Conservation (phyloP, 1,140 invertebrate genomes). For the Spodoptera litura region DNA sequence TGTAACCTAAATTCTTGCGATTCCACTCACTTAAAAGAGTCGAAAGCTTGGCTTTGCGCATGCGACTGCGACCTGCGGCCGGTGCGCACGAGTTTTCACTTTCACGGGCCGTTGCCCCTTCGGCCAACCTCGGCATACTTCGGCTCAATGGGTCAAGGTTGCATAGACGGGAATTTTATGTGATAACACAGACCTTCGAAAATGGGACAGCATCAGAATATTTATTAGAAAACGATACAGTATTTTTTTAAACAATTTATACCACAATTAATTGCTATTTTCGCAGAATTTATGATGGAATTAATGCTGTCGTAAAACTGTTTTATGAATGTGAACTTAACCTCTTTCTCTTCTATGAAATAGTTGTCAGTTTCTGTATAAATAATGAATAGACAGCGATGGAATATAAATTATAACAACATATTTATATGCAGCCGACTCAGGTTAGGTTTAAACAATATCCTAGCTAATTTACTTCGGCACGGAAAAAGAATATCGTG, state of each 20-base stretch:
- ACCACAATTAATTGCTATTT: not conserved
- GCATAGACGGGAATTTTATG: constrained; percentile 28
- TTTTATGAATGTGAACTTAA: constrained; percentile 7
- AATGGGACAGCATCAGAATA: constrained; percentile 15
- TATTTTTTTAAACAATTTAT: not conserved
- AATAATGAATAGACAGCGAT: too few relatives aligned
- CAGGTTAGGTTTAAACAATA: constrained; percentile 1
- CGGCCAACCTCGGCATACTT: constrained; percentile 52
- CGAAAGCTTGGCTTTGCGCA: constrained; percentile 39
- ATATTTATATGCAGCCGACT: too few relatives aligned
- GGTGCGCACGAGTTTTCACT: constrained; percentile 53
- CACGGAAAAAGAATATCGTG: constrained; percentile 39
- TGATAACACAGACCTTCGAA: constrained; percentile 15
- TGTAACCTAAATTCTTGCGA: constrained; percentile 36
- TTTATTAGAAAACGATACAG: not conserved
- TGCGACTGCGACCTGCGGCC: constrained; percentile 19
- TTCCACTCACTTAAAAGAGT: constrained; percentile 38
- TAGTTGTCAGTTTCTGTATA: not conserved
- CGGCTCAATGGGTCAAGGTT: constrained; percentile 53
- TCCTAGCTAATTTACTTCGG: constrained; percentile 20
- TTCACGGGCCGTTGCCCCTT: constrained; percentile 52
- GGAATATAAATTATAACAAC: too few relatives aligned
- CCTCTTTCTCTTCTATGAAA: not conserved
- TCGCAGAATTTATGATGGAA: not conserved
- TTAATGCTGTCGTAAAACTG: not conserved